These are phyloP conservation scores for Temnothorax rugatulus DNA, from an alignment of 2,888 invertebrate genomes.

Conservation along the genomic window DNA sequence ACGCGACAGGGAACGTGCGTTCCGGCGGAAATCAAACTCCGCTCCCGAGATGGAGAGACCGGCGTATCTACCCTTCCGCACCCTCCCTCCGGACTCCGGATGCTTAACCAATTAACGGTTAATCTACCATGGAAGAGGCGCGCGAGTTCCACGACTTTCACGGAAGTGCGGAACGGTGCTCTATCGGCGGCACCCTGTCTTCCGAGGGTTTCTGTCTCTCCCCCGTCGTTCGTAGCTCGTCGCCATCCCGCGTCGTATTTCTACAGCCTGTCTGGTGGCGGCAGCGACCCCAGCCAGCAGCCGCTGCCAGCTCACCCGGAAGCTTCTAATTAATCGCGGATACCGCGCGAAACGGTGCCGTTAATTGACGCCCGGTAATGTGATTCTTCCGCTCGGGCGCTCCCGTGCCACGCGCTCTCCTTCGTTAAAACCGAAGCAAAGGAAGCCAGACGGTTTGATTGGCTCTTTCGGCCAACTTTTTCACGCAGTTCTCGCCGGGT, in stretches of 20 bases:
- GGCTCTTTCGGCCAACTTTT: conserved; percentile 50
- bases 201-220: conserved; percentile 20
- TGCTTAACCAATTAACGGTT: conserved; percentile 71
- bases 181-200: conserved; percentile 39
- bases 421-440: conserved; percentile 49
- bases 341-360: conserved; percentile 57
- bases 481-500: conserved; percentile 25
- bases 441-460: conserved; percentile 49
- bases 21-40: conserved; percentile 57
- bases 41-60: conserved; percentile 1
- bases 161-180: conserved; percentile 20
- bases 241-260: conserved; percentile 31
- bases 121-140: conserved; percentile 59
- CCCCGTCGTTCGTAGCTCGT: conserved; percentile 12
- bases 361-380: conserved; percentile 64
- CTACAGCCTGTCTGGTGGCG: conserved; percentile 9
- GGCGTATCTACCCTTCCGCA: conserved; percentile 53
- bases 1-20: conserved; percentile 38
- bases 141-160: conserved; percentile 44
- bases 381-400: conserved; percentile 62
- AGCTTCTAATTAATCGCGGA: conserved; percentile 67
- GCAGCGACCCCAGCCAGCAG: conserved; percentile 8
- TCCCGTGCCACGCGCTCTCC: conserved; percentile 28
- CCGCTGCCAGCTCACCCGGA: conserved; percentile 57
- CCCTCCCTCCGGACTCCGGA: conserved; percentile 26